These are phyloP conservation scores for Bucorvus abyssinicus DNA, from an alignment of 2,797 vertebrate species.

Conservation along the genomic window DNA sequence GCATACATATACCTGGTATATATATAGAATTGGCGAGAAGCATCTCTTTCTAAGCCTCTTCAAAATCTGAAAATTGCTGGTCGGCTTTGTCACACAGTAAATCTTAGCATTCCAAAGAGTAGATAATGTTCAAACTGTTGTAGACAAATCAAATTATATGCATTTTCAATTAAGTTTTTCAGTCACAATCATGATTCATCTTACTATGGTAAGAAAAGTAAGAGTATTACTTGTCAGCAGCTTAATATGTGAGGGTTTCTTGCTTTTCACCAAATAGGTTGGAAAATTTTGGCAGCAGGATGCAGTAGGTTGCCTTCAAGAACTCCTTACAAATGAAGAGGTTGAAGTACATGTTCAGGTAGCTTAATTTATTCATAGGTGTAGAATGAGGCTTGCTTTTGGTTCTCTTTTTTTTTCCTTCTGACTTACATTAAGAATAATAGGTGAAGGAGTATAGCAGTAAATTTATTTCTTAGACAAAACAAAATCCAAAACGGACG, in stretches of 20 bases:
- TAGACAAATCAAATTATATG: neutral
- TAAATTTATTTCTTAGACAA: neutral
- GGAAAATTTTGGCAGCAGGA: conserved; percentile 87
- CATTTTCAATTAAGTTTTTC: neutral
- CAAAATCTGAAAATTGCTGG: neutral
- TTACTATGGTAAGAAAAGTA: neutral
- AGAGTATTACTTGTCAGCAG: neutral
- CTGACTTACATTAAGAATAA: neutral
- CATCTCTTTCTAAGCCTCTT: neutral
- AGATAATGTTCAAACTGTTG: neutral
- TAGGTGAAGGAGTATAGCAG: neutral
- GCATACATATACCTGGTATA: too few species aligned
- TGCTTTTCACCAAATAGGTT: conserved; percentile 70
- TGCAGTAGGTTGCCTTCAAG: conserved; percentile 83
- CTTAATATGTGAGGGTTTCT: neutral
- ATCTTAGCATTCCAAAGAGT: neutral
- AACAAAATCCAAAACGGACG: neutral
- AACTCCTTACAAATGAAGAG: conserved; percentile 75
- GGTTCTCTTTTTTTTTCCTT: neutral
- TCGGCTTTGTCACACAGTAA: neutral
- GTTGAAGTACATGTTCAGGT: conserved; percentile 59
- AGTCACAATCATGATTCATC: rapidly evolving
- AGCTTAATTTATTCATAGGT: neutral
- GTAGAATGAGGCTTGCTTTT: neutral
- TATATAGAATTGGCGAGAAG: neutral